Conservation (phyloP, 1,140 invertebrate genomes). For the Planococcus citri region DNA sequence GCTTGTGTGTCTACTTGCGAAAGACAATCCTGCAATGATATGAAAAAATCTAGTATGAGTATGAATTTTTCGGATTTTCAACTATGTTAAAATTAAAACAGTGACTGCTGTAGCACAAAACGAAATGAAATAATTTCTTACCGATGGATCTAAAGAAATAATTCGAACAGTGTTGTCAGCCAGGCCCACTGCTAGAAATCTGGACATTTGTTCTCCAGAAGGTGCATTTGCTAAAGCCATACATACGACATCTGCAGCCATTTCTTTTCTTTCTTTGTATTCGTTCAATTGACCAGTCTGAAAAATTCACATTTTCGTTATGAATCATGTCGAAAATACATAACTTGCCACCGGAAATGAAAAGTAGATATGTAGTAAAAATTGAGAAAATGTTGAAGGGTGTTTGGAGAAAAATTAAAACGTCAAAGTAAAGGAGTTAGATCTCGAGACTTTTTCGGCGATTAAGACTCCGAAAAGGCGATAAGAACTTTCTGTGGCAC, state of each 20-base stretch:
- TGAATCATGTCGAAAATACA: constrained; percentile 19
- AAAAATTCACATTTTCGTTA: too few species aligned
- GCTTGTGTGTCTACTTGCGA: constrained; percentile 91
- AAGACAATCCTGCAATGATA: constrained; percentile 44
- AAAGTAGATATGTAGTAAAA: constrained; percentile 23
- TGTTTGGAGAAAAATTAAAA: too few species aligned
- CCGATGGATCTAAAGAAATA: constrained; percentile 88
- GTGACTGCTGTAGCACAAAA: too few species aligned
- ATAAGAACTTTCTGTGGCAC: not conserved
- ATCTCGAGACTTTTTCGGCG: too few species aligned
- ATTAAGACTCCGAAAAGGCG: too few species aligned
- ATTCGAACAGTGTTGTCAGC: constrained; percentile 95
- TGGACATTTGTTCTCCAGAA: constrained; percentile 83
- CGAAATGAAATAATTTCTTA: constrained; percentile 36
- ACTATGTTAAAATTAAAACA: too few species aligned
- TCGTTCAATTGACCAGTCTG: constrained; percentile 96
- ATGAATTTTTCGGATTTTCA: not conserved
- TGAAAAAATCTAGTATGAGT: not conserved
- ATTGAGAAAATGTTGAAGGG: not conserved
- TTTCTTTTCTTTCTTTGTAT: constrained; percentile 91
- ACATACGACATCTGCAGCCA: constrained; percentile 93
- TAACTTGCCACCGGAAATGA: not conserved
- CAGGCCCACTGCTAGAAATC: constrained; percentile 93
- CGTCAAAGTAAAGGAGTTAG: too few species aligned
- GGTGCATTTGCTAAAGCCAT: constrained; percentile 96